Conservation (phyloP, 2,888 invertebrate genomes). For the Agonopterix alstromeriana region DNA sequence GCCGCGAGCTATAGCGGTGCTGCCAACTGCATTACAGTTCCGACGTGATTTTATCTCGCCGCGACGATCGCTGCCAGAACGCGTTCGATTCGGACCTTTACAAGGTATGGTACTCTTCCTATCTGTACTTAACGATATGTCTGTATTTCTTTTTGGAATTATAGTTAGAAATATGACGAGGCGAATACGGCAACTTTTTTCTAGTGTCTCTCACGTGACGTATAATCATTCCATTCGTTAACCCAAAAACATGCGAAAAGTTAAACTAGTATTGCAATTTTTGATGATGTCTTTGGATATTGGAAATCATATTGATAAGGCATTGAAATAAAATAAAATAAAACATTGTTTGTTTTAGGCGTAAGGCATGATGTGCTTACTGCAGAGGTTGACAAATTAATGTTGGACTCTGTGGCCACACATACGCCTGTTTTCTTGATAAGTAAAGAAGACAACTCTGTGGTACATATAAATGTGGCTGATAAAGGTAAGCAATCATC, state of each 20-base stretch:
- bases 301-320: neutral
- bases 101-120: conserved; percentile 67
- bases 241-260: no score
- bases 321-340: neutral
- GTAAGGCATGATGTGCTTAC: conserved; percentile 19
- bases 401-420: conserved; percentile 15
- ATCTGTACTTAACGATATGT: neutral
- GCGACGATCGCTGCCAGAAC: conserved; percentile 80
- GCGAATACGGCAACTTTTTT: neutral
- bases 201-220: no score
- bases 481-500: conserved; percentile 38
- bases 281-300: neutral
- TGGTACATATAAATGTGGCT: conserved; percentile 34
- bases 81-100: conserved; percentile 88
- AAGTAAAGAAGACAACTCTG: conserved; percentile 18
- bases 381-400: conserved; percentile 21
- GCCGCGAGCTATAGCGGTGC: conserved; percentile 85
- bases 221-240: no score
- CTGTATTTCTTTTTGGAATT: neutral
- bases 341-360: conserved; percentile 24
- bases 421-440: conserved; percentile 35
- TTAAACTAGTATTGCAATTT: neutral
- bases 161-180: neutral
- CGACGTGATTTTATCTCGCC: conserved; percentile 79
- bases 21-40: conserved; percentile 80